Percentiles rank a stretch among this genome's conserved stretches.
phyloP scores from a whole-genome alignment of 2,797 vertebrate genomes.

The Syngnathus rostellatus region DNA sequence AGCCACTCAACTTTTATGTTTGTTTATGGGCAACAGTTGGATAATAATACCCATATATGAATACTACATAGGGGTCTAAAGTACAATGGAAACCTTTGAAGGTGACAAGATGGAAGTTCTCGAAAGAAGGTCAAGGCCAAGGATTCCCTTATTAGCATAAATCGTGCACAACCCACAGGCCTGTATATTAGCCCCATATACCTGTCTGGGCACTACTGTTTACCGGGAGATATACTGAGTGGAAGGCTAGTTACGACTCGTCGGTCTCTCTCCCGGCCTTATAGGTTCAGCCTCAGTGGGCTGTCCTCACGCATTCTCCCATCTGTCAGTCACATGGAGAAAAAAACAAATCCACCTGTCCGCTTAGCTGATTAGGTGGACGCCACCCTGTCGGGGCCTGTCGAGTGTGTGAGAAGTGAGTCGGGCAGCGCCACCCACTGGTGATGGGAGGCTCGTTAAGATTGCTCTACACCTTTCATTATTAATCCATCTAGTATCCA shows the following conservation, averaged over 20 bases:
- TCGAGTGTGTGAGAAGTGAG: slow-evolving; percentile 27
- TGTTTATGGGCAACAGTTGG: too few relatives aligned
- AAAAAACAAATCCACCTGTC: slow-evolving; percentile 74
- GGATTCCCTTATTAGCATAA: slow-evolving; percentile 53
- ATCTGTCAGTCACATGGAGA: slow-evolving; percentile 67
- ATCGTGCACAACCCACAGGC: slow-evolving; percentile 59
- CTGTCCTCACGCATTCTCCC: slow-evolving; percentile 70
- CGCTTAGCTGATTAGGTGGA: slow-evolving; percentile 47
- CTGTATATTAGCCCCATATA: slow-evolving; percentile 50
- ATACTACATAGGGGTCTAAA: not conserved
- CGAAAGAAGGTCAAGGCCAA: not conserved
- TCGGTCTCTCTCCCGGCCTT: slow-evolving; percentile 54
- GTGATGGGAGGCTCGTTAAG: slow-evolving; percentile 63
- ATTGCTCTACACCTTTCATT: slow-evolving; percentile 52
- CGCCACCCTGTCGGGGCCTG: slow-evolving; percentile 55
- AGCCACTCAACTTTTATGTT: not conserved
- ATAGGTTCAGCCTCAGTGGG: slow-evolving; percentile 71
- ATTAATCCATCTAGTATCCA: slow-evolving; percentile 41
- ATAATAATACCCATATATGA: too few relatives aligned
- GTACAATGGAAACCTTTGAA: not conserved
- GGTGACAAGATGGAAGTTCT: not conserved
- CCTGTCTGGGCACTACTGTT: slow-evolving; percentile 31
- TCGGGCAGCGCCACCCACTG: slow-evolving; percentile 61
- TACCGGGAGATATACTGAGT: slow-evolving; percentile 44
- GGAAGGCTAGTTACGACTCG: slow-evolving; percentile 58